Base-by-base conservation (phyloP, 2,113 vertebrate species). In the Gasterosteus aculeatus region DNA sequence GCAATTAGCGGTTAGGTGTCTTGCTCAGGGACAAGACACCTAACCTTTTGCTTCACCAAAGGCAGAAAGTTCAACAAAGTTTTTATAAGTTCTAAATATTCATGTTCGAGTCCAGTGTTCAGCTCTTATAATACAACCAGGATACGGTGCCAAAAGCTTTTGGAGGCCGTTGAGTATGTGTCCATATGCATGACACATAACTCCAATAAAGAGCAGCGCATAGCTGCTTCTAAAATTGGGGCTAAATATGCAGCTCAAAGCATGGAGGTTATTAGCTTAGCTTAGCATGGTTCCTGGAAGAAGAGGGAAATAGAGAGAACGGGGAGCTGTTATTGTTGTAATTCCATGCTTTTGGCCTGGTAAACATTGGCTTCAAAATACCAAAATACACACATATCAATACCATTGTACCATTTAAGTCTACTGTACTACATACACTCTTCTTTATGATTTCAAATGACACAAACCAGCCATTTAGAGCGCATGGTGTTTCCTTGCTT, bases 391-490 rank as follows among this genome's bases (percentile, higher is more conserved):
- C 65, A 66, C 7, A 5, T 3, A 39, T 8, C 51, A 41, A 29
- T 10, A 26, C 47, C 12, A 10, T 7, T 44, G 10, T 29, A 10
- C 35, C 35, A 7, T 38, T 38, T 38, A 46, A 46, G 42, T 31
- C 62, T 10, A 10, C 61, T 44, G 5, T 9, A 46, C 29, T 47
- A 16, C 10, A 67, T n/a, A 51, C 3, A 42, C 31, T 65, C 51
- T 38, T 58, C 58, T 62, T 7, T 15, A 72, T 86, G 18, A 49
- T 66, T 71, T 66, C 69, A 33, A 60, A 8, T 63, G n/a, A 71
- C 53, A 53, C 67, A 42, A 62, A 33, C 57, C 59, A 53, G 44
- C 75, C 85, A 83, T 71, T 78, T 65, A 76, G 69, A 65, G 12
- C 12, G 29, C 33, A 59, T 31, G 54, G 56, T 63, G 42, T 12